These are phyloP conservation scores for Hipparchia sbordonii DNA, from an alignment of 2,888 invertebrate species.

Conservation along the genomic window DNA sequence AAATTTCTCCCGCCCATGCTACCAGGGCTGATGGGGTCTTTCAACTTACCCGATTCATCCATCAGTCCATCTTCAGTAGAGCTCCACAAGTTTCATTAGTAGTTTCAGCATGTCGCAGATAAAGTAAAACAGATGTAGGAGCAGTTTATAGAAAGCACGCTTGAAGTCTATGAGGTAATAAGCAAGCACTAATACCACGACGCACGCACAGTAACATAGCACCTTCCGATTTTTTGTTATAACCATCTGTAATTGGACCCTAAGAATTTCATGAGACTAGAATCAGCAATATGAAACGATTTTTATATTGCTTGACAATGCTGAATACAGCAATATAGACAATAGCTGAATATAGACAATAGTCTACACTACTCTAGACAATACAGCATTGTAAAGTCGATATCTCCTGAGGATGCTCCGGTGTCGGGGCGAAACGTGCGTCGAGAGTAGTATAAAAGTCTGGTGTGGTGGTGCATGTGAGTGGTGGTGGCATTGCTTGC, in stretches of 20 bases:
- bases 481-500: no score
- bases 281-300: no score
- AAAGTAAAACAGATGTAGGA: slow-evolving; percentile 69
- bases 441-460: no score
- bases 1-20: no score
- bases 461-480: no score
- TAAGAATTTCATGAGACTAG: neutral
- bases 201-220: slow-evolving; percentile 58
- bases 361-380: no score
- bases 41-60: slow-evolving; percentile 34
- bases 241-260: slow-evolving; percentile 67
- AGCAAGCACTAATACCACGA: slow-evolving; percentile 54
- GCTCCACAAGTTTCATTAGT: slow-evolving; percentile 72
- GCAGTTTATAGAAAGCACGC: slow-evolving; percentile 70
- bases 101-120: slow-evolving; percentile 71
- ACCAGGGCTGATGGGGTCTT: neutral
- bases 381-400: no score
- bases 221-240: slow-evolving; percentile 62
- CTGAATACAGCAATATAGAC: no score
- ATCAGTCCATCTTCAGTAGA: slow-evolving; percentile 60
- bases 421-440: no score
- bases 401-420: no score
- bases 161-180: slow-evolving; percentile 66
- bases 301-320: no score
- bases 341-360: no score